These are phyloP conservation scores for Parauchenoglanis punctatus DNA, from an alignment of 2,797 vertebrate genomes.

Conservation along the genomic window DNA sequence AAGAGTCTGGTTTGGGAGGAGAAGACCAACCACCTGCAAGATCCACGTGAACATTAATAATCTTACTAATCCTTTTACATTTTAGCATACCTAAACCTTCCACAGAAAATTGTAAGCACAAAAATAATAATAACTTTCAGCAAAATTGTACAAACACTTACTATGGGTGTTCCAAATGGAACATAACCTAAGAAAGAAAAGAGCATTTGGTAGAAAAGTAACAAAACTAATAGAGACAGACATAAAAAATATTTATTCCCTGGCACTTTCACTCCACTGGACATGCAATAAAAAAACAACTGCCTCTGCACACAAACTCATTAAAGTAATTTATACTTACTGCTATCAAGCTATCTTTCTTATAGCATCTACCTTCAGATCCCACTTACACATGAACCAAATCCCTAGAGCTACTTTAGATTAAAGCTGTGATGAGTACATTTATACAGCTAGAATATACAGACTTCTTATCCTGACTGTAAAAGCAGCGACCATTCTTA, in stretches of 20 bases:
- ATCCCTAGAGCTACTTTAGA: slow-evolving; percentile 23
- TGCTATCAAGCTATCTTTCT: slow-evolving; percentile 16
- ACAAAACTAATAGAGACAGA: slow-evolving; percentile 6
- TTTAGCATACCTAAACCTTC: not conserved
- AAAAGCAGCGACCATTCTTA: not conserved
- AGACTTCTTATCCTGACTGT: slow-evolving; percentile 2
- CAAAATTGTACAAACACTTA: slow-evolving; percentile 77
- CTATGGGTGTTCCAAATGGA: slow-evolving; percentile 97
- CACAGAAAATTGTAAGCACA: not conserved
- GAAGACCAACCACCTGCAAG: slow-evolving; percentile 85
- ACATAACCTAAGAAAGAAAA: slow-evolving; percentile 85
- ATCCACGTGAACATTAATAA: slow-evolving; percentile 32
- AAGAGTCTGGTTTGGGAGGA: slow-evolving; percentile 87
- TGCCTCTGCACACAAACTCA: slow-evolving; percentile 27
- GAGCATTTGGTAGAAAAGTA: slow-evolving; percentile 19
- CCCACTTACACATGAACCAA: not conserved
- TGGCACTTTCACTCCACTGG: not conserved
- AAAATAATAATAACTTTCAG: slow-evolving; percentile 3
- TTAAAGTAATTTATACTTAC: not conserved
- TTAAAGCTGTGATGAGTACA: slow-evolving; percentile 23
- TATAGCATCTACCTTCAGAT: slow-evolving; percentile 10
- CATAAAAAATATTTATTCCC: not conserved
- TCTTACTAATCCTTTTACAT: not conserved
- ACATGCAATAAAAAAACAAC: not conserved
- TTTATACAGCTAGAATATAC: slow-evolving; percentile 23